A percentile compares a stretch with the other conserved stretches of the same genome.
Evolutionary conservation across 2,888 invertebrate species (phyloP).

Genomic region (Drosophila fulvimacula): DNA sequence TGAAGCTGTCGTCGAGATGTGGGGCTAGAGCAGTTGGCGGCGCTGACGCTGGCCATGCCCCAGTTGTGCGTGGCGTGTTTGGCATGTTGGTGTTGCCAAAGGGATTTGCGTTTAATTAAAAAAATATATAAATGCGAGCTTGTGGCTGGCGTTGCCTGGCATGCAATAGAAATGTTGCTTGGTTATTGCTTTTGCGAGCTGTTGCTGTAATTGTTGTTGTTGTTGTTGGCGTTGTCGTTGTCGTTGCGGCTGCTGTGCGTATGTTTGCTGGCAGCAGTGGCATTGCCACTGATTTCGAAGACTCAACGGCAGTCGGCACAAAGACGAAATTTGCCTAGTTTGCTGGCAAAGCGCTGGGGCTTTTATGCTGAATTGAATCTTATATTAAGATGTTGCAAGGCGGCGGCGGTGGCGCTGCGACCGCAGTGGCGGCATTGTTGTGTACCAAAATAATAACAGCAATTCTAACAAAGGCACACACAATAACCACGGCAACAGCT

Average conservation of each 20-base stretch:
- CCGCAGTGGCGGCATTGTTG: slow-evolving; percentile 50
- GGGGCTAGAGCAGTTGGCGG: slow-evolving; percentile 23
- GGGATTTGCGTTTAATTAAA: slow-evolving; percentile 77
- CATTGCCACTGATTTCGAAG: slow-evolving; percentile 49
- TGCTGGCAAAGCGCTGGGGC: slow-evolving; percentile 18
- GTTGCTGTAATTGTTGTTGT: slow-evolving; percentile 43
- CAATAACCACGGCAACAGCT: slow-evolving; percentile 77
- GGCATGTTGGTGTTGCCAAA: slow-evolving; percentile 71
- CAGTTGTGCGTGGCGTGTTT: slow-evolving; percentile 36
- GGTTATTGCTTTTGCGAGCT: slow-evolving; percentile 69
- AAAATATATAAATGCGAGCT: slow-evolving; percentile 67
- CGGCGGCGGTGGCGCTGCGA: slow-evolving; percentile 42
- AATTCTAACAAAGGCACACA: slow-evolving; percentile 68
- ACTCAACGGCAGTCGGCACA: slow-evolving; percentile 39
- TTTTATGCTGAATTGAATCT: slow-evolving; percentile 73
- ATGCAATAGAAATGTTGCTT: slow-evolving; percentile 74
- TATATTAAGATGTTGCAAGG: slow-evolving; percentile 78
- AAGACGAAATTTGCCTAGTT: slow-evolving; percentile 52
- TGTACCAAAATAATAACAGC: slow-evolving; percentile 72
- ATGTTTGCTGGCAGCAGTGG: slow-evolving; percentile 24
- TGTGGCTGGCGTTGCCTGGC: slow-evolving; percentile 59
- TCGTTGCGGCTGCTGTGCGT: slow-evolving; percentile 49
- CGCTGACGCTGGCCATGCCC: slow-evolving; percentile 25
- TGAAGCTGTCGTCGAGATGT: slow-evolving; percentile 54
- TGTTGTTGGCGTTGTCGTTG: slow-evolving; percentile 35